Base-by-base conservation (phyloP, 2,888 invertebrate species). In the Carabus problematicus region DNA sequence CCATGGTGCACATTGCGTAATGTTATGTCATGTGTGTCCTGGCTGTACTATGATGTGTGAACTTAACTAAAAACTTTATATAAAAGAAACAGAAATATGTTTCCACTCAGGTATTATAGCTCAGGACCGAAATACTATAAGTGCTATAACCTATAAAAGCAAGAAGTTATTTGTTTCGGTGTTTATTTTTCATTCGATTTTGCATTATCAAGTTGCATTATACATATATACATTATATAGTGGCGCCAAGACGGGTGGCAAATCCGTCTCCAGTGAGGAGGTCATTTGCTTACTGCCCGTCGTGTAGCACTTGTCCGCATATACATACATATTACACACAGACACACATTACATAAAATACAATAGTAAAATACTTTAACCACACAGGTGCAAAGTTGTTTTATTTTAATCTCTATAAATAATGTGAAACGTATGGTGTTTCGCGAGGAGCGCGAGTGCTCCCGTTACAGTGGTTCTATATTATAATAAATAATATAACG, bases 91-190 rank as follows among this genome's bases (percentile, higher is more conserved):
- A 74, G 73, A 73, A 75, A 75, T 69, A 75, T 75, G 75, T 77
- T 77, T 77, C 78, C 76, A 80, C 82, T 82, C 82, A 82, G 82
- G 81, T 80, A 82, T 77, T 78, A 75, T 77, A 81, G 79, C 81
- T 82, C 82, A 82, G 82, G 82, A 78, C 70, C 64, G 70, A 70
- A 64, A 70, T 70, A 70, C 56, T 70, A 56, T 55, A 70, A 70
- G 70, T 70, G 70, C 70, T 70, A 64, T 70, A 70, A 70, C 43
- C 69, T 62, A 52, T 19, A 59, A 60, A 67, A 67, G 54, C 60
- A 59, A 67, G 67, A 67, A 49, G 40, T 67, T 49, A 39, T 59
- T 59, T 59, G 66, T 67, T 67, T 67, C 67, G 60, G 52, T 67
- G 58, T 66, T 58, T 66, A 39, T 58, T 63, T 52, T 63, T 47